Conservation (phyloP, 2,113 vertebrate species). For the Cisticola juncidis region DNA sequence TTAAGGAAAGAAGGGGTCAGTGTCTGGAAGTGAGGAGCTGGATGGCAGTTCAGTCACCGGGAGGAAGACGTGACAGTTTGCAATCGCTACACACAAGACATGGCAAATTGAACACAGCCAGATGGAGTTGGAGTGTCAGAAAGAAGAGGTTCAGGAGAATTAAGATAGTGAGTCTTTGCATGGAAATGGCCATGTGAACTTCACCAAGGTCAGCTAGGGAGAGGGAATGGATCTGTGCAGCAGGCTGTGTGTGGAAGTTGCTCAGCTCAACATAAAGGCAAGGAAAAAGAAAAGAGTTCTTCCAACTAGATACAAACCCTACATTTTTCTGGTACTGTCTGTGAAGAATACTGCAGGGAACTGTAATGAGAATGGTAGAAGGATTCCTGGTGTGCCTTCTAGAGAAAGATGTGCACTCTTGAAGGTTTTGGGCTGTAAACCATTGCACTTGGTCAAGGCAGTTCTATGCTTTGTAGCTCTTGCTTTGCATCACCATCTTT, state of each 20-base stretch:
- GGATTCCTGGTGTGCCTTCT: neutral
- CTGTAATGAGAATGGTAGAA: neutral
- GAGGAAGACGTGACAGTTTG: neutral
- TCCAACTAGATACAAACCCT: neutral
- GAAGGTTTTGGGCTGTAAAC: neutral
- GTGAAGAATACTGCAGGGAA: neutral
- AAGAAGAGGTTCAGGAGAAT: neutral
- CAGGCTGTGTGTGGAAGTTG: neutral
- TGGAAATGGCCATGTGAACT: neutral
- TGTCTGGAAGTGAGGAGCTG: neutral
- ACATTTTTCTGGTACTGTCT: neutral
- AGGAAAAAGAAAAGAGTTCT: neutral
- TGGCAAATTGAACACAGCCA: neutral
- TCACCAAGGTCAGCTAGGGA: neutral
- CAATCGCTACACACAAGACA: neutral
- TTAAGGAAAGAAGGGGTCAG: neutral
- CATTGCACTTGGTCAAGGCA: neutral
- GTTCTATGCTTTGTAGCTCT: fast-evolving
- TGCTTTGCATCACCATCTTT: neutral
- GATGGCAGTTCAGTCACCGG: neutral
- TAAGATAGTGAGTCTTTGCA: neutral
- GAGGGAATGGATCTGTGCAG: neutral
- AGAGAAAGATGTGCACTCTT: neutral
- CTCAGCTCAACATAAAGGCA: neutral
- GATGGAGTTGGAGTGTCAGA: neutral